These are phyloP conservation scores for Sminthurides bifidus DNA, from an alignment of 1,140 invertebrate species.

Conservation along the genomic window DNA sequence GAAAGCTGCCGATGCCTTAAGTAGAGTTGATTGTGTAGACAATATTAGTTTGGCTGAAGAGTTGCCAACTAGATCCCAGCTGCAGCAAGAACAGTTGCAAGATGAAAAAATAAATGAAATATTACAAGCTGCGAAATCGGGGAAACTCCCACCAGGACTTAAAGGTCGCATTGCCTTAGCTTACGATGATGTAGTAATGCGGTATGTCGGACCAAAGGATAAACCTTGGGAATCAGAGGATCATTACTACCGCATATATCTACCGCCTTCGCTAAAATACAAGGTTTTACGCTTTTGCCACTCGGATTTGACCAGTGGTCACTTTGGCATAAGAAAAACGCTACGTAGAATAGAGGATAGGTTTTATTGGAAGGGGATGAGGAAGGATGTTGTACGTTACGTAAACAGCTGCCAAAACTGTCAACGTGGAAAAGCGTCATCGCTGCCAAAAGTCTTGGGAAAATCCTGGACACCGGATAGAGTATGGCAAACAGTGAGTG, in stretches of 20 bases:
- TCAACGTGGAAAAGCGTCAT: not conserved
- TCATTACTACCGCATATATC: not conserved
- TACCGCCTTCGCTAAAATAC: not conserved
- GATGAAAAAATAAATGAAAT: not conserved
- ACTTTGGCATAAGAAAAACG: conserved; percentile 11
- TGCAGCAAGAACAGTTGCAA: not conserved
- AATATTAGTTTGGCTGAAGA: not conserved
- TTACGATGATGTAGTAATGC: not conserved
- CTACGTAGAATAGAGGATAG: not conserved
- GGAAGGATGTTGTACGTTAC: conserved; percentile 22
- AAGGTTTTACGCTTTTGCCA: conserved; percentile 3
- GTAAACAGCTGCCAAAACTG: not conserved
- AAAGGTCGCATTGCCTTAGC: not conserved
- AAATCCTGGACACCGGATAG: not conserved
- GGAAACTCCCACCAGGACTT: not conserved
- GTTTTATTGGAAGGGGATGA: conserved; percentile 33
- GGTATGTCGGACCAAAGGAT: not conserved
- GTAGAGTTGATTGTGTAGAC: not conserved
- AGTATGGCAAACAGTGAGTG: conserved; percentile 25
- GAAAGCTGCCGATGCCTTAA: not conserved
- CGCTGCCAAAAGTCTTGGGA: not conserved
- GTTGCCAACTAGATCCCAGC: not conserved
- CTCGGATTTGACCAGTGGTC: not conserved
- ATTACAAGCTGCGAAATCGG: not conserved
- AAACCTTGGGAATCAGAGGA: conserved; percentile 9